phyloP scores from a whole-genome alignment of 1,140 invertebrate species.

The Pinna nobilis region DNA sequence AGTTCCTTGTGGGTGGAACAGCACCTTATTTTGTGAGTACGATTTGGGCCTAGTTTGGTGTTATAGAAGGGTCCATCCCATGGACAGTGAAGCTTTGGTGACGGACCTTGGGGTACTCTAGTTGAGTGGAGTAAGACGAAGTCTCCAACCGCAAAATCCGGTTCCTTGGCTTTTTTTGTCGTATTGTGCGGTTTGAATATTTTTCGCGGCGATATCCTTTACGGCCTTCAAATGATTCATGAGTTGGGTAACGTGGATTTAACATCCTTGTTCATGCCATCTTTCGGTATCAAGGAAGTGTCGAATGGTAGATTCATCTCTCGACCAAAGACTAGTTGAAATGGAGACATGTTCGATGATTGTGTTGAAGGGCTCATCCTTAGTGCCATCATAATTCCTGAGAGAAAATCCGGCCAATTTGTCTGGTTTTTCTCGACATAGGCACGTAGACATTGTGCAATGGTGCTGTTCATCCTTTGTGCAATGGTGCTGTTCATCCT shows the following conservation, averaged over 20 bases:
- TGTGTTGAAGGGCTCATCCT: constrained; percentile 29
- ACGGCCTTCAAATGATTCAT: constrained; percentile 12
- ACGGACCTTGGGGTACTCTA: constrained; percentile 10
- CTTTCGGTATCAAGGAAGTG: constrained; percentile 23
- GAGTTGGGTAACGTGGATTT: constrained; percentile 1
- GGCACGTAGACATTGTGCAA: constrained; percentile 28
- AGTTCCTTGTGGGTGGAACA: constrained; percentile 10
- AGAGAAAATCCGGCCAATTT: constrained; percentile 38
- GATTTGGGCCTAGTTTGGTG: not conserved
- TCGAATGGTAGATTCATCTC: constrained; percentile 44
- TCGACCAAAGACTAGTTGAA: constrained; percentile 33
- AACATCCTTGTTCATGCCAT: constrained; percentile 6
- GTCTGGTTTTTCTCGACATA: constrained; percentile 34
- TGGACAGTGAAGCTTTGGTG: constrained; percentile 23
- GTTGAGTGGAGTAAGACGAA: constrained; percentile 18
- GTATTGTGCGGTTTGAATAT: constrained; percentile 17
- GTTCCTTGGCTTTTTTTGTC: constrained; percentile 28
- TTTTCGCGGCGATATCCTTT: constrained; percentile 20
- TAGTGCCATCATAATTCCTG: constrained; percentile 37
- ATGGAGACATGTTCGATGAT: constrained; percentile 27
- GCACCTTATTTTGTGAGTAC: constrained; percentile 20
- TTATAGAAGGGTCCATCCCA: constrained; percentile 36
- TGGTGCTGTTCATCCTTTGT: constrained; percentile 3
- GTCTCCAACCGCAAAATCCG: constrained; percentile 28
- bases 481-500: constrained; percentile 31